Evolutionary conservation across 2,888 invertebrate species (phyloP).

Genomic region (Caenorhabditis imperialis): DNA sequence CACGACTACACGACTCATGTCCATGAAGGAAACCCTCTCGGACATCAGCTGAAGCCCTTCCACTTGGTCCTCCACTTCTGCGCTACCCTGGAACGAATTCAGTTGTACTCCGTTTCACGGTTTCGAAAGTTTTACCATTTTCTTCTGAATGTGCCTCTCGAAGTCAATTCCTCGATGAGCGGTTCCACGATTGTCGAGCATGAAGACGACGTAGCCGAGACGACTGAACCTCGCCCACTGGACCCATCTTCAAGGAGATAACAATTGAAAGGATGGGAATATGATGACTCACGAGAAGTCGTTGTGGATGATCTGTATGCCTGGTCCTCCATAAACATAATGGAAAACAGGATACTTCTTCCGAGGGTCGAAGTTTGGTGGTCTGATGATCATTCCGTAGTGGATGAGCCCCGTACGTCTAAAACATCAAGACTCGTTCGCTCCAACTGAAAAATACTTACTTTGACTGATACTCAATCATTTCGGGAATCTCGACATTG

Average conservation of each 20-base stretch:
- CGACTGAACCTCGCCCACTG: constrained; percentile 93
- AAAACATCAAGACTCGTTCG: neutral
- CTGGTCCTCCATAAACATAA: constrained; percentile 98
- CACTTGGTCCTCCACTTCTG: constrained; percentile 94
- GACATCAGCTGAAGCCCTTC: constrained; percentile 90
- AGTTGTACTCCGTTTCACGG: neutral
- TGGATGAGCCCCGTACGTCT: constrained; percentile 45
- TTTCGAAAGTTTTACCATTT: constrained; percentile 82
- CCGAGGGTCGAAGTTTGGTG: constrained; percentile 36
- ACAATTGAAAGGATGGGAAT: neutral
- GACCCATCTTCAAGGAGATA: constrained; percentile 52
- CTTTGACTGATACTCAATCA: constrained; percentile 49
- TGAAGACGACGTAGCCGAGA: constrained; percentile 94
- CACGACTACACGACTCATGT: constrained; percentile 91
- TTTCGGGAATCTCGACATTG: constrained; percentile 35
- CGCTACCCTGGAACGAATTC: constrained; percentile 83
- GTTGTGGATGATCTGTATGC: constrained; percentile 96
- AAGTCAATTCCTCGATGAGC: constrained; percentile 92
- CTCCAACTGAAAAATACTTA: constrained; percentile 2
- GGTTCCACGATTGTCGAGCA: constrained; percentile 95
- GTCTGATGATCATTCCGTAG: constrained; percentile 57
- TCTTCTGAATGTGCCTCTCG: constrained; percentile 90
- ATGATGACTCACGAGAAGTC: constrained; percentile 64
- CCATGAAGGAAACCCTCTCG: constrained; percentile 83
- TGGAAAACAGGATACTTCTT: constrained; percentile 86